These are phyloP conservation scores for Harpagoxenus sublaevis DNA, from an alignment of 2,888 invertebrate species.

Conservation along the genomic window DNA sequence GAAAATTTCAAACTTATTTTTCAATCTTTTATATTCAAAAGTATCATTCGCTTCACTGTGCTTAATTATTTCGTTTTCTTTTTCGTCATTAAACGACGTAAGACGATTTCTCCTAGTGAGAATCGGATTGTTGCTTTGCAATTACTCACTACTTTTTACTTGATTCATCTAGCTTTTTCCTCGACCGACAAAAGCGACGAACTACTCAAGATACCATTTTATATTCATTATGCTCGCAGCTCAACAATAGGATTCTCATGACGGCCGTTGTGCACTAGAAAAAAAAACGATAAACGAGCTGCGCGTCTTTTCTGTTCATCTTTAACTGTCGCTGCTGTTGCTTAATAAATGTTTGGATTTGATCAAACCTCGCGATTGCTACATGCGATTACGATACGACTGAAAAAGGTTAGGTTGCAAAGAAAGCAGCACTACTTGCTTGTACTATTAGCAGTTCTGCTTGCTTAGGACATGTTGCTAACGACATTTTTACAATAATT, in stretches of 20 bases:
- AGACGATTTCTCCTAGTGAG: slow-evolving; percentile 16
- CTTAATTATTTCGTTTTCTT: background rate
- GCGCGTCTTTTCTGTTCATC: background rate
- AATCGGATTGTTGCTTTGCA: slow-evolving; percentile 11
- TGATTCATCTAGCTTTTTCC: slow-evolving; percentile 8
- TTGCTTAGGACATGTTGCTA: too few relatives aligned
- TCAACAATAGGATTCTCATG: slow-evolving; percentile 29
- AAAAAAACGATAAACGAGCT: background rate
- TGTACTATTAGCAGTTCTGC: too few relatives aligned
- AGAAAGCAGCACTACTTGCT: too few relatives aligned
- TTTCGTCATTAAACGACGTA: background rate
- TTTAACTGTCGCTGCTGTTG: background rate
- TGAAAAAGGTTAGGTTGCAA: too few relatives aligned
- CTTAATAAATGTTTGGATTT: background rate
- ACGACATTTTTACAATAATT: too few relatives aligned
- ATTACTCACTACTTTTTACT: slow-evolving; percentile 18
- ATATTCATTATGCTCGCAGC: background rate
- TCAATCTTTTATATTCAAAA: background rate
- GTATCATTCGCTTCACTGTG: background rate
- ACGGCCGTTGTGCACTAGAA: background rate
- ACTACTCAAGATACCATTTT: background rate
- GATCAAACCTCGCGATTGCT: too few relatives aligned
- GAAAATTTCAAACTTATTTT: background rate
- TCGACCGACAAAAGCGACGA: slow-evolving; percentile 17
- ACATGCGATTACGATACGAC: too few relatives aligned